phyloP scores from a whole-genome alignment of 2,797 vertebrate genomes.

The Cyprinella venusta region DNA sequence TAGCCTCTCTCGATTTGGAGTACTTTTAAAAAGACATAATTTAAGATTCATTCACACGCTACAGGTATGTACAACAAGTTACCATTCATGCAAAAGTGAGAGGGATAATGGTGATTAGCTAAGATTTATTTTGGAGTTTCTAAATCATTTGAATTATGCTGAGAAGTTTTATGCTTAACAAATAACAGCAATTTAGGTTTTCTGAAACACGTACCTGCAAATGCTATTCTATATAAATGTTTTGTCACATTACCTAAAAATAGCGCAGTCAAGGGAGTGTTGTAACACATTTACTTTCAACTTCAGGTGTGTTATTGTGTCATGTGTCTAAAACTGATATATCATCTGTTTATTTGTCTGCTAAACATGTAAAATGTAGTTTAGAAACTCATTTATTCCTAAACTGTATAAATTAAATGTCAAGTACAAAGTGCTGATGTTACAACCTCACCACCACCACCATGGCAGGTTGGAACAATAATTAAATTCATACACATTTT shows the following conservation, averaged over 20 bases:
- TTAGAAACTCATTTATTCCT: not conserved
- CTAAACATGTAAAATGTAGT: not conserved
- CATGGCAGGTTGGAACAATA: not conserved
- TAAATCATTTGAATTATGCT: not conserved
- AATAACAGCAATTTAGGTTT: not conserved
- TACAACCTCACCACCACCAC: not conserved
- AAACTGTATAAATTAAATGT: not conserved
- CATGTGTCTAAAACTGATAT: not conserved
- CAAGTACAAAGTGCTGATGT: not conserved
- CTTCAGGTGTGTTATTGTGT: not conserved
- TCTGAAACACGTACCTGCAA: not conserved
- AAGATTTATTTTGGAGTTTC: not conserved
- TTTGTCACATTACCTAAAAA: not conserved
- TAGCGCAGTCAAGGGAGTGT: not conserved
- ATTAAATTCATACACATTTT: not conserved
- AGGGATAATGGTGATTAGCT: not conserved
- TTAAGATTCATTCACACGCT: not conserved
- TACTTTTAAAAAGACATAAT: constrained; percentile 5
- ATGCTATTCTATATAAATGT: not conserved
- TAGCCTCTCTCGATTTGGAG: not conserved
- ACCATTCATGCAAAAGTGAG: not conserved
- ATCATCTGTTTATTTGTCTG: not conserved
- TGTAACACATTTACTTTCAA: not conserved
- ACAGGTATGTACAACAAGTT: constrained; percentile 1
- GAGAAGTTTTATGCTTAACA: not conserved